Conservation (phyloP, 2,797 vertebrate species). For the Typhlichthys subterraneus region DNA sequence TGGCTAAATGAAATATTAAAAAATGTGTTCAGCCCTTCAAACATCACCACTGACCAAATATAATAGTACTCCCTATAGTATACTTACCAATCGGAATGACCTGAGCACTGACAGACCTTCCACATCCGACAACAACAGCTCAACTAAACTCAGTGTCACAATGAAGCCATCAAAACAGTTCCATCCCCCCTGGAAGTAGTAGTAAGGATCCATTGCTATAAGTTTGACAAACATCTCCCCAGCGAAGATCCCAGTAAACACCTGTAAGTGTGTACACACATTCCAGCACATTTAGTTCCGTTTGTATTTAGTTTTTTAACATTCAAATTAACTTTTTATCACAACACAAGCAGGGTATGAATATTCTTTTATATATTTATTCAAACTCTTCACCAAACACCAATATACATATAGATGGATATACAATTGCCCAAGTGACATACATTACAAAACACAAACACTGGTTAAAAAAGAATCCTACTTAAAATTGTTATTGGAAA, state of each 20-base stretch:
- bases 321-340: too few species aligned
- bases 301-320: too few species aligned
- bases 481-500: too few species aligned
- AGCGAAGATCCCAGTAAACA: conserved; percentile 99
- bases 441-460: too few species aligned
- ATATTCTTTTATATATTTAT: too few species aligned
- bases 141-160: conserved; percentile 97
- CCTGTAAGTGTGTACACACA: conserved; percentile 67
- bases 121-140: conserved; percentile 89
- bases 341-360: too few species aligned
- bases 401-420: too few species aligned
- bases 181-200: conserved; percentile 99
- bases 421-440: too few species aligned
- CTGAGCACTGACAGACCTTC: conserved; percentile 97
- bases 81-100: conserved; percentile 96
- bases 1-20: not conserved
- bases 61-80: not conserved
- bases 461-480: too few species aligned
- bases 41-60: not conserved
- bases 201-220: conserved; percentile 98
- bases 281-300: too few species aligned
- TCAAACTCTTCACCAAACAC: too few species aligned
- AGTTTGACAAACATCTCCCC: conserved; percentile 98
- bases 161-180: conserved; percentile 99
- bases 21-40: too few species aligned